phyloP scores from a whole-genome alignment of 1,140 invertebrate species.

The Dreissena polymorpha region DNA sequence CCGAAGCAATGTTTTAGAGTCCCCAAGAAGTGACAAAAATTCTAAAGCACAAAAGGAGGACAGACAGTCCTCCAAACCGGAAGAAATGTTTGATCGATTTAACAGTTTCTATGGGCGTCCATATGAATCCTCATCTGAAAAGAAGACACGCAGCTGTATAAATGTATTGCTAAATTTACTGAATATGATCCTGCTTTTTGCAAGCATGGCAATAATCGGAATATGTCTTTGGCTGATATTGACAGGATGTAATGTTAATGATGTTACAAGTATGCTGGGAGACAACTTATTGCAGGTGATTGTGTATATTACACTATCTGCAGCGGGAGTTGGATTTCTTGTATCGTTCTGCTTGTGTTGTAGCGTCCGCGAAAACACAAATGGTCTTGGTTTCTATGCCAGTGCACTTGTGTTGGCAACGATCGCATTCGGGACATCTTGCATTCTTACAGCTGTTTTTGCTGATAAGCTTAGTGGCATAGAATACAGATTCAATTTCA shows the following conservation, averaged over 20 bases:
- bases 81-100: not conserved
- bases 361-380: slow-evolving; percentile 28
- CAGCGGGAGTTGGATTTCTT: slow-evolving; percentile 29
- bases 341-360: slow-evolving; percentile 48
- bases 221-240: slow-evolving; percentile 39
- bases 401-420: slow-evolving; percentile 33
- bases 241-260: slow-evolving; percentile 39
- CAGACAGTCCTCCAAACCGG: not conserved
- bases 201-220: slow-evolving; percentile 30
- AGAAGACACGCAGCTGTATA: slow-evolving; percentile 37
- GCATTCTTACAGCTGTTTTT: slow-evolving; percentile 40
- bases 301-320: slow-evolving; percentile 35
- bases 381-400: slow-evolving; percentile 49
- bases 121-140: slow-evolving; percentile 31
- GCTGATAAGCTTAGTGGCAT: slow-evolving; percentile 36
- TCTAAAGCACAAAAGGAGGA: not conserved
- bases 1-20: not conserved
- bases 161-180: slow-evolving; percentile 43
- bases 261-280: slow-evolving; percentile 37
- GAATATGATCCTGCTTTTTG: slow-evolving; percentile 35
- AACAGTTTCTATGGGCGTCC: not conserved
- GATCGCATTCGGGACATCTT: slow-evolving; percentile 30
- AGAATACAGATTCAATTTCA: slow-evolving; percentile 45
- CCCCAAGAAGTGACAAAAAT: not conserved
- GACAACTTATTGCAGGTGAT: slow-evolving; percentile 45